A percentile compares a stretch with the other conserved stretches of the same genome.
Conservation (phyloP, 2,888 invertebrate genomes). For the Petrolisthes manimaculis region DNA sequence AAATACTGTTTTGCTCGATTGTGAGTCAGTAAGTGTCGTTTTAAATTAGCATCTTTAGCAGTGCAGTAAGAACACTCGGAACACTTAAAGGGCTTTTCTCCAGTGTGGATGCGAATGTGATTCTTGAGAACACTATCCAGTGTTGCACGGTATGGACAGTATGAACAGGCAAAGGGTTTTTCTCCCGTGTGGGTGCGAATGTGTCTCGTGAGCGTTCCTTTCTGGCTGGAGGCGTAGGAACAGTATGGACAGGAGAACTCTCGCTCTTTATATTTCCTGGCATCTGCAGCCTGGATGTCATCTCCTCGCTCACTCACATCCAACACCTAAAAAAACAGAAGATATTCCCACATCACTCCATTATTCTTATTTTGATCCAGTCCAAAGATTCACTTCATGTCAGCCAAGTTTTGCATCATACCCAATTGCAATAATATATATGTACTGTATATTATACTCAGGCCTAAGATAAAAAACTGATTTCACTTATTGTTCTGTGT, state of each 20-base stretch:
- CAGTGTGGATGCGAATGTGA: constrained; percentile 49
- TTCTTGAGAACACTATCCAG: constrained; percentile 36
- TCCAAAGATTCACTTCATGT: background rate
- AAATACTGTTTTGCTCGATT: constrained; percentile 9
- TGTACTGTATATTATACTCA: background rate
- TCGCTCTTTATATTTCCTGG: constrained; percentile 28
- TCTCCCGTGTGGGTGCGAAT: constrained; percentile 23
- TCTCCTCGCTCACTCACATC: background rate
- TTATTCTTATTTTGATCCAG: background rate
- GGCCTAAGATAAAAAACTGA: background rate
- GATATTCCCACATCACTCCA: constrained; percentile 18
- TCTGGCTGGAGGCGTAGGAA: constrained; percentile 49
- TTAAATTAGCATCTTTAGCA: constrained; percentile 42
- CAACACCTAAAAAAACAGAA: constrained; percentile 35
- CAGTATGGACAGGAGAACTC: constrained; percentile 35
- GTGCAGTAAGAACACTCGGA: constrained; percentile 35
- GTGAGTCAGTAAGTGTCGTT: constrained; percentile 41
- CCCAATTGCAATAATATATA: background rate
- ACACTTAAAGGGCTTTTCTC: constrained; percentile 55
- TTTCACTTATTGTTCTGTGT: too few relatives aligned
- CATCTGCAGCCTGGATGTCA: constrained; percentile 18
- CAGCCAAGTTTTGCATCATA: background rate
- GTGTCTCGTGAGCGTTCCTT: constrained; percentile 45
- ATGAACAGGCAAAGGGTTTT: constrained; percentile 55
- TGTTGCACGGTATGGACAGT: constrained; percentile 47